phyloP scores from a whole-genome alignment of 2,113 vertebrate species.

The Brachypteracias leptosomus region DNA sequence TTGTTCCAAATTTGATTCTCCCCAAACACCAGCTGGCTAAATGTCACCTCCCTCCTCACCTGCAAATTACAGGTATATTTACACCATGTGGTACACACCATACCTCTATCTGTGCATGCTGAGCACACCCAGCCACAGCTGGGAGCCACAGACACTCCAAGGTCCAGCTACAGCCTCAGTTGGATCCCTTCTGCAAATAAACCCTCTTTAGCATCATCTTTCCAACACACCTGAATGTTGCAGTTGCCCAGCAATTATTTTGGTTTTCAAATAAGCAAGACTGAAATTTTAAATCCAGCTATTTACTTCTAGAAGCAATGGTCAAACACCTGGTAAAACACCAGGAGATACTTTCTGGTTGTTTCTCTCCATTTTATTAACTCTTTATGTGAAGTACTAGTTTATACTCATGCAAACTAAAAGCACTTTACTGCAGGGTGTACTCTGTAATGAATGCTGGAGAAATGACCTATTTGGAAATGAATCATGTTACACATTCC shows the following conservation, averaged over 20 bases:
- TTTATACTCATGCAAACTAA: constrained; percentile 23
- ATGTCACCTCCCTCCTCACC: neutral
- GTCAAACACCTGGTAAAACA: neutral
- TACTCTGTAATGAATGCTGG: constrained; percentile 13
- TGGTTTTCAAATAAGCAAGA: neutral
- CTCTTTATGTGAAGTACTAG: constrained; percentile 12
- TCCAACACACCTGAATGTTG: neutral
- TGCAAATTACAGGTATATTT: neutral
- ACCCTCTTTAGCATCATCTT: neutral
- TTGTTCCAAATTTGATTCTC: no score
- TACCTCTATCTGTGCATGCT: neutral
- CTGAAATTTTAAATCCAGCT: neutral
- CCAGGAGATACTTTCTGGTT: neutral
- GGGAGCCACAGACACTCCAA: neutral
- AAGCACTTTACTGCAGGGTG: constrained; percentile 1
- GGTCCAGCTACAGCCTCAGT: neutral
- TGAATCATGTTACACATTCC: constrained; percentile 39
- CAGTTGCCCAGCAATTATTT: neutral
- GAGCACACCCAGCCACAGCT: neutral
- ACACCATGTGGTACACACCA: rapidly evolving
- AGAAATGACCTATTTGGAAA: constrained; percentile 45
- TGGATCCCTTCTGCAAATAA: neutral
- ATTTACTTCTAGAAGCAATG: neutral
- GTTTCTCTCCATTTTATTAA: neutral
- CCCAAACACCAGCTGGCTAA: neutral